Evolutionary conservation across 2,797 vertebrate genomes (phyloP), one percentile per base, ranked within the genome.

Genomic region (Austrolebias charrua): DNA sequence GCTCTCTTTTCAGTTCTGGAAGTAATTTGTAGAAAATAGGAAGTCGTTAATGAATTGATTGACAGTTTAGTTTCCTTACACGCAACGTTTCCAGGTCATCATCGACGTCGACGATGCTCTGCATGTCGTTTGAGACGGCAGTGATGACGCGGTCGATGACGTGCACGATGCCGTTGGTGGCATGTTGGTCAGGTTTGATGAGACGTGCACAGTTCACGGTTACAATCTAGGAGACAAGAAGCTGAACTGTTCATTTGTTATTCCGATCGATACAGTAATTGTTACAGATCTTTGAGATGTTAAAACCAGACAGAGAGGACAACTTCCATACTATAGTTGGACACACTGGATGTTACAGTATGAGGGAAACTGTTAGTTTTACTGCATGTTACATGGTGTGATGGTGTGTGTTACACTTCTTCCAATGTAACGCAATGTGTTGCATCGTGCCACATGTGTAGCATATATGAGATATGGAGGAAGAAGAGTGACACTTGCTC

Each of bases 91-190:
- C 95, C 67, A 99, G 92, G 71, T 92, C 93, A 0, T 99, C 98
- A 16, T 98, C 95, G 0, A 94, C 86, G 49, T 98, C 97, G 0
- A 99, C 87, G 61, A 98, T 76, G 9, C 94, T 83, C 76, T 94
- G 89, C 47, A 99, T 91, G 58, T 86, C 92, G 88, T 94, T 96
- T 43, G 95, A 94, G 12, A 95, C 68, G 55, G 96, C 96, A 4
- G 95, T 94, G n/a, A 99, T 97, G 83, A 99, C 98, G 28, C 95
- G 94, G 81, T 99, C 97, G 0, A 99, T 96, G 63, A 99, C 94
- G 0, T 99, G 98, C 6, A 99, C 98, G 28, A 99, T 96, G 0
- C 98, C 98, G 0, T 99, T 99, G 78, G 96, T 98, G 31, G 98
- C 95, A 0, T 98, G 95, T 63, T 98, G 96, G 86, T 99, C 97